Conservation (phyloP, 2,888 invertebrate species). For the Macroteleia sp. region DNA sequence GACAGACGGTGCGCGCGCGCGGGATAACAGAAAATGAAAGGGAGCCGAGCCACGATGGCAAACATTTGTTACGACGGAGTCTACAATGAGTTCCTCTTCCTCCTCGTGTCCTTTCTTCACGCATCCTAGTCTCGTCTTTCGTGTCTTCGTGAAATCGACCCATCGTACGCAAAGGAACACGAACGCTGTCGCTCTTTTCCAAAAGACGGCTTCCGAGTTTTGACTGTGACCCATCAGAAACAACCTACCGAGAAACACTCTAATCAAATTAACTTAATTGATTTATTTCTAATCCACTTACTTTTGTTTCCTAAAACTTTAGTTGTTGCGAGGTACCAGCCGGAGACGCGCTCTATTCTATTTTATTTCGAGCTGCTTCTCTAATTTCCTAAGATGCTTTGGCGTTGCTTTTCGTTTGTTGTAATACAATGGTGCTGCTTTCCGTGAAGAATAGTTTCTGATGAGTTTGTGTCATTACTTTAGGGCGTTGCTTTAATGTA, state of each 20-base stretch:
- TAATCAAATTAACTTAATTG: slow-evolving; percentile 58
- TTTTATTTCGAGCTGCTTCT: slow-evolving; percentile 32
- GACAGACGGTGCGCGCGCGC: slow-evolving; percentile 72
- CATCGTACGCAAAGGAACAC: slow-evolving; percentile 19
- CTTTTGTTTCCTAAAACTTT: slow-evolving; percentile 47
- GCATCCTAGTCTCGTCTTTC: slow-evolving; percentile 55
- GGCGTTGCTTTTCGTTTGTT: slow-evolving; percentile 29
- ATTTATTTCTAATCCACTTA: slow-evolving; percentile 59
- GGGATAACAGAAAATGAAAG: slow-evolving; percentile 65
- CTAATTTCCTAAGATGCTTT: slow-evolving; percentile 29
- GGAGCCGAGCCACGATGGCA: slow-evolving; percentile 72
- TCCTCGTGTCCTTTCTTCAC: slow-evolving; percentile 54
- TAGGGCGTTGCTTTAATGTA: neutral
- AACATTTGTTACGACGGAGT: slow-evolving; percentile 81
- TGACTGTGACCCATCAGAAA: slow-evolving; percentile 36
- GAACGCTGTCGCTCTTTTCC: neutral
- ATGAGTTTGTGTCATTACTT: slow-evolving; percentile 5
- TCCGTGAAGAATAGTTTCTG: slow-evolving; percentile 8
- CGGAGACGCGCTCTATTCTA: slow-evolving; percentile 9
- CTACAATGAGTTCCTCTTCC: slow-evolving; percentile 71
- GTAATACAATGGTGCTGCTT: slow-evolving; percentile 18
- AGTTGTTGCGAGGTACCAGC: slow-evolving; percentile 8
- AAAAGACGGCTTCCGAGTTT: slow-evolving; percentile 33
- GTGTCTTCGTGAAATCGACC: slow-evolving; percentile 45
- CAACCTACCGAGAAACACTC: slow-evolving; percentile 30